Evolutionary conservation across 2,797 vertebrate genomes (phyloP).

Genomic region (Sebastes matsubarae): DNA sequence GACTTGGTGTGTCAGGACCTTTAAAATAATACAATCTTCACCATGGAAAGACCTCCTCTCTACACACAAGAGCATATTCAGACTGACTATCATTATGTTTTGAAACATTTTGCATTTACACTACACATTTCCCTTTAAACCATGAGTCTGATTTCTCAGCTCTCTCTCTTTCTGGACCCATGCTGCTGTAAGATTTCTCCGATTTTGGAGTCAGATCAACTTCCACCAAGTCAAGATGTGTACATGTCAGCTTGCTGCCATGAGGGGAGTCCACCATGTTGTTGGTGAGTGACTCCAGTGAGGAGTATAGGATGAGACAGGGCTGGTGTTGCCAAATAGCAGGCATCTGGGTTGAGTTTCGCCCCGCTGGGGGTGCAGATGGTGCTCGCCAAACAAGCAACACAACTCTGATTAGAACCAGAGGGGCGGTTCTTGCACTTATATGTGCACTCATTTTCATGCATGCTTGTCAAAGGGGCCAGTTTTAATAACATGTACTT

Average conservation of each 20-base stretch:
- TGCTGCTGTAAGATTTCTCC: background rate
- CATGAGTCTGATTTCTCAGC: background rate
- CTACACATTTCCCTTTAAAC: background rate
- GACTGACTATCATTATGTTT: background rate
- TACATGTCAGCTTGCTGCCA: background rate
- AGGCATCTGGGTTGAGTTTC: constrained; percentile 82
- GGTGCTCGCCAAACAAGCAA: constrained; percentile 77
- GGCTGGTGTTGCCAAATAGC: constrained; percentile 68
- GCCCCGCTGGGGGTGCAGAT: constrained; percentile 70
- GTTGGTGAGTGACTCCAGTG: constrained; percentile 18
- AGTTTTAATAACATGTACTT: constrained; percentile 65
- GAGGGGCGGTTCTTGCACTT: constrained; percentile 59
- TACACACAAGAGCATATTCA: background rate
- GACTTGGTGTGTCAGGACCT: background rate
- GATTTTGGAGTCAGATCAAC: background rate
- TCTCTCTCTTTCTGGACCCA: background rate
- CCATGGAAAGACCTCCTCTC: background rate
- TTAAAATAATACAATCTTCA: background rate
- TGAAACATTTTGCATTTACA: background rate
- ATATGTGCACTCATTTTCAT: constrained; percentile 55
- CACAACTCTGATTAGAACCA: constrained; percentile 75
- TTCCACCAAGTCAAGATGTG: background rate
- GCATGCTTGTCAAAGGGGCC: constrained; percentile 63
- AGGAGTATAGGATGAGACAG: constrained; percentile 50
- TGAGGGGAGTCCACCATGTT: background rate